phyloP scores from a whole-genome alignment of 30 jellyfish, hydroid and myxozoan genomes.

The Chironex yamaguchii region DNA sequence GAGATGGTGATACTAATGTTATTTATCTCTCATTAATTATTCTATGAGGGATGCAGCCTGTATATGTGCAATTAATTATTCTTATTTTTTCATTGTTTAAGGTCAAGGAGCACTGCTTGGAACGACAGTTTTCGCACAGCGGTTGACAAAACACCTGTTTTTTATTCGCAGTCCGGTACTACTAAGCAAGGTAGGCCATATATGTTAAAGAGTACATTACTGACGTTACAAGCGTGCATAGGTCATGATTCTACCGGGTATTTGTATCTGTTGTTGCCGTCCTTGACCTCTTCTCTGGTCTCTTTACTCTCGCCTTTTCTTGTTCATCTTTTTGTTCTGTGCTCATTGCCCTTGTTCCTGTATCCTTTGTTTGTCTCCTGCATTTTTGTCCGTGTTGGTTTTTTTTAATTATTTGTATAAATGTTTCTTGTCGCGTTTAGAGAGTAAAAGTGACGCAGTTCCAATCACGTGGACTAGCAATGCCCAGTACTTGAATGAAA shows the following conservation, averaged over 20 bases:
- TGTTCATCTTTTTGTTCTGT: neutral
- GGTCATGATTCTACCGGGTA: no score
- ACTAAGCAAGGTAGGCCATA: neutral
- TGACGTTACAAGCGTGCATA: no score
- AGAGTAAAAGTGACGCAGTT: slow-evolving; percentile 23
- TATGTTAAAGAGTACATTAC: no score
- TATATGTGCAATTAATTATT: no score
- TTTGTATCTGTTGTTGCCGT: neutral
- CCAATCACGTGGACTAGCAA: slow-evolving; percentile 75
- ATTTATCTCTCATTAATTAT: no score
- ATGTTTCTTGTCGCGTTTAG: no score
- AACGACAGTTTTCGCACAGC: slow-evolving; percentile 84
- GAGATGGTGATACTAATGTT: no score
- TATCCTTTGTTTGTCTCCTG: no score
- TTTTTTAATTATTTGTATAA: neutral
- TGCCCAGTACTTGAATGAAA: slow-evolving; percentile 61
- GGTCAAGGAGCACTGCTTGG: slow-evolving; percentile 85
- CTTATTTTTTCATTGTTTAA: no score
- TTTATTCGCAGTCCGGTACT: slow-evolving; percentile 29
- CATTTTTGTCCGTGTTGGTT: neutral
- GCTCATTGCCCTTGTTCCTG: neutral
- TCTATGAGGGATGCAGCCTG: no score
- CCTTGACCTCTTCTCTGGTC: neutral
- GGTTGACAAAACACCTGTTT: slow-evolving; percentile 62
- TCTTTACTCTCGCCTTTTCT: no score